Conservation (phyloP, 2,888 invertebrate species). For the Caenorhabditis sulstoni region DNA sequence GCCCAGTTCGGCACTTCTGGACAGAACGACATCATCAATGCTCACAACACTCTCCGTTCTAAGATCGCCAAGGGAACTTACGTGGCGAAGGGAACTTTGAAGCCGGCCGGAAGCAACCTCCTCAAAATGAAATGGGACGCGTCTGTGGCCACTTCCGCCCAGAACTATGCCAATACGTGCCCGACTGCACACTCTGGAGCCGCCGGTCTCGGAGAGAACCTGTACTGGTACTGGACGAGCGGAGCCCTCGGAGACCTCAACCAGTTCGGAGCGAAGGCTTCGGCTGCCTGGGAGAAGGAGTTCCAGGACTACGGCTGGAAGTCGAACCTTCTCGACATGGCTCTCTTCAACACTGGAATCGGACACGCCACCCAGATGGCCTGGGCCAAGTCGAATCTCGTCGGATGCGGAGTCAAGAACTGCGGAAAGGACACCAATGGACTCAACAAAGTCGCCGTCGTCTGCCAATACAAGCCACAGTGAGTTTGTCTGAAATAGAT, state of each 20-base stretch:
- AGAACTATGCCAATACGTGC: constrained; percentile 42
- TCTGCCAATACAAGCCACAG: constrained; percentile 55
- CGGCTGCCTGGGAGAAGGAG: constrained; percentile 44
- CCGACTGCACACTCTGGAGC: constrained; percentile 49
- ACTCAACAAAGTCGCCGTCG: constrained; percentile 39
- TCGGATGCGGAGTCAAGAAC: constrained; percentile 57
- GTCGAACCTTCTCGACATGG: constrained; percentile 14
- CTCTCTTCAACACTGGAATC: constrained; percentile 36
- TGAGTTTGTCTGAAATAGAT: constrained; percentile 12
- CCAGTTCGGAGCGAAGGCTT: constrained; percentile 25
- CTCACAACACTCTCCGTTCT: constrained; percentile 35
- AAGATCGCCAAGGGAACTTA: constrained; percentile 32
- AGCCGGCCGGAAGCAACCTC: constrained; percentile 21
- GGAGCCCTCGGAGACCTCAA: constrained; percentile 43
- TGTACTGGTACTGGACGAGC: constrained; percentile 48
- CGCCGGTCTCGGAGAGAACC: constrained; percentile 50
- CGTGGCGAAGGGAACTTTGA: constrained; percentile 31
- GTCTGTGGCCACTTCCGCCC: constrained; percentile 28
- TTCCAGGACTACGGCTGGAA: constrained; percentile 48
- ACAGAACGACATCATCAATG: constrained; percentile 32
- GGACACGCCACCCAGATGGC: constrained; percentile 59
- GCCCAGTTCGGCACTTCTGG: constrained; percentile 29
- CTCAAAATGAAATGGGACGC: constrained; percentile 49
- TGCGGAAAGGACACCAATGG: constrained; percentile 49
- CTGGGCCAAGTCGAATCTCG: constrained; percentile 41